A percentile compares a stretch with the other conserved stretches of the same genome.
phyloP scores from a whole-genome alignment of 2,797 vertebrate genomes.

The Tympanoctomys barrerae region DNA sequence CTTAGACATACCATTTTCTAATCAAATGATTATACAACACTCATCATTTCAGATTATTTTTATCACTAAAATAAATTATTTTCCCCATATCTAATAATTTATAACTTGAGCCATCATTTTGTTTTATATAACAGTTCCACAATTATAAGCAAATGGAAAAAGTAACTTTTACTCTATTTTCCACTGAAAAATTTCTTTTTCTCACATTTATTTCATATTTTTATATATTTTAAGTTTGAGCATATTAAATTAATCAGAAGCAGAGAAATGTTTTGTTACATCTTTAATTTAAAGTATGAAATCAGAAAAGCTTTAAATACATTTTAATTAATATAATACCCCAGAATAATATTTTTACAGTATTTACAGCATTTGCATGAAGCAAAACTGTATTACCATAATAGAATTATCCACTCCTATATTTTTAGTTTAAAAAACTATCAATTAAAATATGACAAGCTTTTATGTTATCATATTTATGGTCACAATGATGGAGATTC shows the following conservation, averaged over 20 bases:
- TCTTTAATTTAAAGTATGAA: slow-evolving; percentile 55
- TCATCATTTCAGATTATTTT: not conserved
- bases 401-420: slow-evolving; percentile 67
- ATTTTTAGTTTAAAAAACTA: slow-evolving; percentile 80
- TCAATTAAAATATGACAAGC: slow-evolving; percentile 82
- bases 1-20: slow-evolving; percentile 10
- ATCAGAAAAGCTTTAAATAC: slow-evolving; percentile 27
- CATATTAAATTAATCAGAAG: not conserved
- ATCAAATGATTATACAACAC: not conserved
- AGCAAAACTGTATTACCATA: slow-evolving; percentile 63
- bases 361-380: slow-evolving; percentile 68
- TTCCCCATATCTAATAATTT: not conserved
- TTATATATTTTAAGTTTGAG: not conserved
- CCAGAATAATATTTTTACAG: slow-evolving; percentile 50
- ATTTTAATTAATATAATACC: slow-evolving; percentile 16
- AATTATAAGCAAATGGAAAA: slow-evolving; percentile 34
- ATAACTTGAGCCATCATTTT: slow-evolving; percentile 18
- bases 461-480: slow-evolving; percentile 85
- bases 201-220: not conserved
- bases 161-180: not conserved
- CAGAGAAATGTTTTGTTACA: not conserved
- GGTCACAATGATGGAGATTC: slow-evolving; percentile 76
- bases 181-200: not conserved
- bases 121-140: not conserved
- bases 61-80: slow-evolving; percentile 4